A percentile compares a stretch with the other conserved stretches of the same genome.
phyloP scores from a whole-genome alignment of 64 coral and sea anemone genomes.

The Pachyseris speciosa region DNA sequence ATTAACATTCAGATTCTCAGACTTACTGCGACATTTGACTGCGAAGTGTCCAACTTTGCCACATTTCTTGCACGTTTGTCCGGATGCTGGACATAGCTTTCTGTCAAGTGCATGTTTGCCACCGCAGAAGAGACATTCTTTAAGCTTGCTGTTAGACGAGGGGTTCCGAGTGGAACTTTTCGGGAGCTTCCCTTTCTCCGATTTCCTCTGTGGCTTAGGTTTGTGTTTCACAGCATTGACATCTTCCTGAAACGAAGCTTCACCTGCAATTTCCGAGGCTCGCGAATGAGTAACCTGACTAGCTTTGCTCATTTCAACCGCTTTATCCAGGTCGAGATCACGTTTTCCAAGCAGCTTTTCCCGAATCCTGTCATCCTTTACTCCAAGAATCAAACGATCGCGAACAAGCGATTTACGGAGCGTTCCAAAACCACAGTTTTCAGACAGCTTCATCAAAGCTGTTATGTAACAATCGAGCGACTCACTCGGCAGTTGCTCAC shows the following conservation, averaged over 20 bases:
- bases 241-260: neutral
- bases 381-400: constrained; percentile 44
- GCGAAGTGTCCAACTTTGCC: no score
- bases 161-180: constrained; percentile 18
- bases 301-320: constrained; percentile 45
- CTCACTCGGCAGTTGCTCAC: constrained; percentile 40
- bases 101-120: no score
- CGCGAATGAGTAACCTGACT: constrained; percentile 69
- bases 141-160: neutral
- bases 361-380: constrained; percentile 57
- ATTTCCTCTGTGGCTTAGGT: neutral
- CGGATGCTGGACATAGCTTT: no score
- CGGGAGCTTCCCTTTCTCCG: constrained; percentile 12
- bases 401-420: constrained; percentile 58
- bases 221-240: neutral
- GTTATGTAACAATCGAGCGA: constrained; percentile 34
- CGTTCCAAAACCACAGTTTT: constrained; percentile 41
- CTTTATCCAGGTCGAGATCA: constrained; percentile 52
- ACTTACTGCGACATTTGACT: no score
- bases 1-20: no score
- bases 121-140: no score
- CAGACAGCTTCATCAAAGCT: constrained; percentile 55
- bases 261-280: neutral
- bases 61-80: no score
- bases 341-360: constrained; percentile 58